These are phyloP conservation scores for Acholoe squamosa DNA, from an alignment of 2,888 invertebrate species.

Conservation along the genomic window DNA sequence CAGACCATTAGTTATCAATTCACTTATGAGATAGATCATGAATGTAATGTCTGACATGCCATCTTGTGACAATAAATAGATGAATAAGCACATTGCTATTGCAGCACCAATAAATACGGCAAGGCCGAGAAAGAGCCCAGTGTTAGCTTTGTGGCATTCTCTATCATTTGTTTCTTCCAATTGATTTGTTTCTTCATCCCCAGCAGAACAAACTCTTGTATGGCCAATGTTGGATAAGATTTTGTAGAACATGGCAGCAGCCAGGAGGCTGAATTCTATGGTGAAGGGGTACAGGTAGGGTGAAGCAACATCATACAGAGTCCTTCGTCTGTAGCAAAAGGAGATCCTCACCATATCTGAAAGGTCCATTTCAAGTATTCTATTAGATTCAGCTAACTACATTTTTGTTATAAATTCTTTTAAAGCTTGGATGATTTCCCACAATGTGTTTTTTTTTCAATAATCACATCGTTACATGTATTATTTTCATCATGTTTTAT, in stretches of 20 bases:
- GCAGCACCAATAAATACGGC: slow-evolving; percentile 79
- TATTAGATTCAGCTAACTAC: too few relatives aligned
- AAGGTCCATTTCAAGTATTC: too few relatives aligned
- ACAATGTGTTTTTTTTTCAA: too few relatives aligned
- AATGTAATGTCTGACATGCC: slow-evolving; percentile 70
- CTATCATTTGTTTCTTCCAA: not conserved
- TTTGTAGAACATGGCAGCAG: slow-evolving; percentile 59
- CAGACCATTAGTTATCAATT: slow-evolving; percentile 36
- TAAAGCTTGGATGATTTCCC: too few relatives aligned
- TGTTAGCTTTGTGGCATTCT: slow-evolving; percentile 84
- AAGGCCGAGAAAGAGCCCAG: slow-evolving; percentile 83
- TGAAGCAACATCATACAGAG: slow-evolving; percentile 45
- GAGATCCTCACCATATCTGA: too few relatives aligned
- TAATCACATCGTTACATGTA: too few relatives aligned
- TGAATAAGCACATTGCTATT: slow-evolving; percentile 78
- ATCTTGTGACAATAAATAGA: slow-evolving; percentile 73
- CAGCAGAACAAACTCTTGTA: not conserved
- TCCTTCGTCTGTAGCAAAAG: not conserved
- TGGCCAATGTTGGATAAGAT: slow-evolving; percentile 37
- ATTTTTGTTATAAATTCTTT: too few relatives aligned
- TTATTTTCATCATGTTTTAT: too few relatives aligned
- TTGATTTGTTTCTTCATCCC: not conserved
- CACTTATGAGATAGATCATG: slow-evolving; percentile 33
- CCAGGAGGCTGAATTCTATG: slow-evolving; percentile 63
- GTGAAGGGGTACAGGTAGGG: slow-evolving; percentile 65